Conservation (phyloP, 1,140 invertebrate genomes). For the Halotydeus destructor region DNA sequence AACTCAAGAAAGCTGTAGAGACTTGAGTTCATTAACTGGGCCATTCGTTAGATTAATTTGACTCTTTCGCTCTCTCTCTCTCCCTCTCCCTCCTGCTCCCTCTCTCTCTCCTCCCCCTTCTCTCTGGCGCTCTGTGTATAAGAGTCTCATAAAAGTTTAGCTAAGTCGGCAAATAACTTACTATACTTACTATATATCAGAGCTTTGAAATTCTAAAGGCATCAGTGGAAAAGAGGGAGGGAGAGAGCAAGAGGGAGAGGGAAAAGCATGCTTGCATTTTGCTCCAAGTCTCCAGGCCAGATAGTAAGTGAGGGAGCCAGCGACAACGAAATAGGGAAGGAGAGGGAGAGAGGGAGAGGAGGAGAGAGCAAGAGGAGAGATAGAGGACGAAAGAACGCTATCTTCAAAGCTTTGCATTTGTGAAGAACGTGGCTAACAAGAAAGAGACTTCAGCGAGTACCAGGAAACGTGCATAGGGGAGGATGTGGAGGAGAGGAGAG, state of each 20-base stretch:
- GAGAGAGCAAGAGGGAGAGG: neutral
- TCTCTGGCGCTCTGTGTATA: neutral
- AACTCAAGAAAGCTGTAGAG: too few species aligned
- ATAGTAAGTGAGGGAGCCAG: neutral
- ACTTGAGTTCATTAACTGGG: too few species aligned
- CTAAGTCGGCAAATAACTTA: neutral
- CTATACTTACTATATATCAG: neutral
- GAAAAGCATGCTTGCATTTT: neutral
- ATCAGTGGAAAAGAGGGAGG: neutral
- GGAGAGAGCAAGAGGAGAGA: neutral
- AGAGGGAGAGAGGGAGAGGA: neutral
- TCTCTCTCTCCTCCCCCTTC: neutral
- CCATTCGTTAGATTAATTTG: neutral
- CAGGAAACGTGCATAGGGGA: neutral
- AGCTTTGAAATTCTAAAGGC: neutral
- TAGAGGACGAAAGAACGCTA: neutral
- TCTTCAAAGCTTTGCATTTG: neutral
- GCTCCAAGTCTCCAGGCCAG: neutral
- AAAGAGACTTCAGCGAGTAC: neutral
- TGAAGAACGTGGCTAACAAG: neutral
- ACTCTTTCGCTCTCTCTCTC: constrained; percentile 3
- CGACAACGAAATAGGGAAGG: neutral
- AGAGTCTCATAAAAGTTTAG: neutral
- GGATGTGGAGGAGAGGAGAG: neutral
- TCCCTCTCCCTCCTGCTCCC: constrained; percentile 4